phyloP scores from a whole-genome alignment of 2,888 invertebrate genomes.

The Metalampra italica region DNA sequence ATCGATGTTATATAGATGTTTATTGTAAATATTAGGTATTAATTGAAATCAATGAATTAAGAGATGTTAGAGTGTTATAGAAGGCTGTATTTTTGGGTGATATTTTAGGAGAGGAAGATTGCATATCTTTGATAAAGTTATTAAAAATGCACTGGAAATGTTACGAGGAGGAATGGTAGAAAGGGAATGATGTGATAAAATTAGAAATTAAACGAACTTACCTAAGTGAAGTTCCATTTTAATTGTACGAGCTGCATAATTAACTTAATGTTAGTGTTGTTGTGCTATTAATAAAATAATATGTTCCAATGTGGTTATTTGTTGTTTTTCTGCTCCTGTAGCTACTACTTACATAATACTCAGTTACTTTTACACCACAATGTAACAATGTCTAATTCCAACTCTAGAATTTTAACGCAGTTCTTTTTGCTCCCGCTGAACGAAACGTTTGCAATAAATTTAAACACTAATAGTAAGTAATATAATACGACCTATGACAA shows the following conservation, averaged over 20 bases:
- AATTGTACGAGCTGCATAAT: no score
- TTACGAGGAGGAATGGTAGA: conserved; percentile 28
- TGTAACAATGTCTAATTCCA: not conserved
- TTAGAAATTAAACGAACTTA: no score
- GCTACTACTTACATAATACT: not conserved
- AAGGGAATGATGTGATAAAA: conserved; percentile 69
- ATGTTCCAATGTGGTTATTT: conserved; percentile 66
- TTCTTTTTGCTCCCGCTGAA: no score
- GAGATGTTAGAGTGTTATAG: conserved; percentile 67
- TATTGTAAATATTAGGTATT: conserved; percentile 72
- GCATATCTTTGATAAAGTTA: conserved; percentile 71
- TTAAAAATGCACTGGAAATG: conserved; percentile 41
- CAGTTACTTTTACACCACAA: conserved; percentile 3
- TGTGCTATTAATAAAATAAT: conserved; percentile 78
- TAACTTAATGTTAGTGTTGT: conserved; percentile 73
- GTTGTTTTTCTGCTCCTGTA: conserved; percentile 24
- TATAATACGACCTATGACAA: not conserved
- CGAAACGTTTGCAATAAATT: no score
- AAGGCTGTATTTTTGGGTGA: conserved; percentile 78
- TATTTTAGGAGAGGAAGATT: conserved; percentile 65
- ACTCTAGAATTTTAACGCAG: no score
- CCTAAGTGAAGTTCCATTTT: no score
- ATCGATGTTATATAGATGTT: conserved; percentile 78
- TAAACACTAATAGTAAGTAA: not conserved
- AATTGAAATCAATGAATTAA: conserved; percentile 48